These are phyloP conservation scores for Sabellastarte sp. DNA, from an alignment of 2,888 invertebrate genomes.

Conservation along the genomic window DNA sequence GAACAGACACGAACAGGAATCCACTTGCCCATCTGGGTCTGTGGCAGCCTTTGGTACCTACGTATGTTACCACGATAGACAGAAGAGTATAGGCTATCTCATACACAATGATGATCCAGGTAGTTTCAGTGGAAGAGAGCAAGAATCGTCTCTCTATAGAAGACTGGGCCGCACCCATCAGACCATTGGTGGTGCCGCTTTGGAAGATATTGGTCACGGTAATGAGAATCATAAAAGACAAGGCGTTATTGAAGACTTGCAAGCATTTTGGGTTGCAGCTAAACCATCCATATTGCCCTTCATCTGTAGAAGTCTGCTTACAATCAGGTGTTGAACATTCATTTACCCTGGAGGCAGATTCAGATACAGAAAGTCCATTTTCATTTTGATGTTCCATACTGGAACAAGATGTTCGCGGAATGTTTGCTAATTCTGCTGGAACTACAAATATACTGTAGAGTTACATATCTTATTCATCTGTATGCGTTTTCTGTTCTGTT, in stretches of 20 bases:
- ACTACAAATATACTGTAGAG: no score
- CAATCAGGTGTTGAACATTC: no score
- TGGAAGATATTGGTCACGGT: slow-evolving; percentile 8
- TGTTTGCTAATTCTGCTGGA: no score
- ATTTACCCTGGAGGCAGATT: no score
- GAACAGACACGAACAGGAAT: background rate
- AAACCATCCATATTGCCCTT: background rate
- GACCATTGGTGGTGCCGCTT: slow-evolving; percentile 9
- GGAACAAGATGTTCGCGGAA: no score
- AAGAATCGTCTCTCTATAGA: slow-evolving; percentile 10
- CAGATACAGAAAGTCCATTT: no score
- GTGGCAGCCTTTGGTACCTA: slow-evolving; percentile 7
- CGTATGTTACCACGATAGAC: slow-evolving; percentile 1
- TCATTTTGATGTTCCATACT: no score
- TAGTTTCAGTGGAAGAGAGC: slow-evolving; percentile 7
- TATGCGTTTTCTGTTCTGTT: no score
- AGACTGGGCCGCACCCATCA: slow-evolving; percentile 11
- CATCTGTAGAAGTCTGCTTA: no score
- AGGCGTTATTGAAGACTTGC: background rate
- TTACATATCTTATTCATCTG: no score
- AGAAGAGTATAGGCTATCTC: slow-evolving; percentile 9
- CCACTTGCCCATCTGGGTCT: slow-evolving; percentile 1
- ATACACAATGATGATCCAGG: slow-evolving; percentile 13
- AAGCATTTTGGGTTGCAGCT: background rate
- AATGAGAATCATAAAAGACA: slow-evolving; percentile 7